phyloP scores from a whole-genome alignment of 1,140 invertebrate species.

The Drosophila fuyamai region DNA sequence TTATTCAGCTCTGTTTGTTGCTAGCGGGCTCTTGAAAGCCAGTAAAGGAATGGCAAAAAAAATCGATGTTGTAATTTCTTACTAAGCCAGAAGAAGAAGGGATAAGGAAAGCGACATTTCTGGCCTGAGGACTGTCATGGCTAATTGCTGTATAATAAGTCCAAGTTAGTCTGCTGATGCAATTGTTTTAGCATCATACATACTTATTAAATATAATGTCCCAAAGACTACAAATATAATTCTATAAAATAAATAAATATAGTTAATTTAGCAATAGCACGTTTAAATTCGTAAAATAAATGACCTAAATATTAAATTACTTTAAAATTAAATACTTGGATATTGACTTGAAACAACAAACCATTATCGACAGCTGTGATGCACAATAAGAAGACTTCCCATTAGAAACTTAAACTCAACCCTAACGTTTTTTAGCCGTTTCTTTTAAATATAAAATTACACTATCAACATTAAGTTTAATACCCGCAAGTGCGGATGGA shows the following conservation, averaged over 20 bases:
- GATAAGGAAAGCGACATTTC: constrained; percentile 20
- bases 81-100: constrained; percentile 49
- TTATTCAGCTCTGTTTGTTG: constrained; percentile 36
- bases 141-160: constrained; percentile 5
- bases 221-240: too few species aligned
- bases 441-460: constrained; percentile 79
- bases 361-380: background rate
- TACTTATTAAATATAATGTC: too few species aligned
- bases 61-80: constrained; percentile 78
- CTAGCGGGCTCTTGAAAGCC: constrained; percentile 65
- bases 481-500: constrained; percentile 70
- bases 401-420: constrained; percentile 36
- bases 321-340: background rate
- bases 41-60: constrained; percentile 51
- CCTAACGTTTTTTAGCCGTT: constrained; percentile 43
- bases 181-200: too few species aligned
- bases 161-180: background rate
- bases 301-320: background rate
- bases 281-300: too few species aligned
- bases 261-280: too few species aligned
- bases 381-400: background rate
- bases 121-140: constrained; percentile 14
- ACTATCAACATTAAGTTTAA: constrained; percentile 82
- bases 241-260: too few species aligned
- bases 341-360: background rate